phyloP scores from a whole-genome alignment of 2,113 vertebrate genomes.

The Amblyopsis rosae region DNA sequence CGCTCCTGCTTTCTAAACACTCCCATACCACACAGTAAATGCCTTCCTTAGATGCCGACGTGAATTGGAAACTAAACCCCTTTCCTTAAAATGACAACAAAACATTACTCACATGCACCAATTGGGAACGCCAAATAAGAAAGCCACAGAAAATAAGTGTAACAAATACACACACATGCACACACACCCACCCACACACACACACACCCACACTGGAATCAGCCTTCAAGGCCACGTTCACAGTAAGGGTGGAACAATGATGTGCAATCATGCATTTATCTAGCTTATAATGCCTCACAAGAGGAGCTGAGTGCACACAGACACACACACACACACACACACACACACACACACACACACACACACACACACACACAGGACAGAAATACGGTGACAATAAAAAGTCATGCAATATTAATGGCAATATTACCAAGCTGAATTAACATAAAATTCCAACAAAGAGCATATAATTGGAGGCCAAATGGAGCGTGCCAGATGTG shows the following conservation, averaged over 20 bases:
- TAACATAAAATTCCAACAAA: too few species aligned
- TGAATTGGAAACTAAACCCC: neutral
- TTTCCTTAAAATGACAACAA: too few species aligned
- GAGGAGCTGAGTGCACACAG: neutral
- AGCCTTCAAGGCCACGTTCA: neutral
- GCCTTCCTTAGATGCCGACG: neutral
- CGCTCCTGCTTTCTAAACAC: neutral
- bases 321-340: constrained; percentile 2
- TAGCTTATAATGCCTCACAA: too few species aligned
- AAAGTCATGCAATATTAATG: neutral
- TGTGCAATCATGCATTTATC: too few species aligned
- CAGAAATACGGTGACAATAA: neutral
- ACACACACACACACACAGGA: neutral
- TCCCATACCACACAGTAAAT: neutral
- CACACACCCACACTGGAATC: neutral
- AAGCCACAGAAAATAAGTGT: too few species aligned
- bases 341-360: neutral
- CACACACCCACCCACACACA: neutral
- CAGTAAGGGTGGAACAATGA: neutral
- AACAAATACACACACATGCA: neutral
- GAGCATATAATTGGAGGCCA: too few species aligned
- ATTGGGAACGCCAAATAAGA: too few species aligned
- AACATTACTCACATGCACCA: too few species aligned
- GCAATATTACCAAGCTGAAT: too few species aligned
- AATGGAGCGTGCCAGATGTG: too few species aligned